These are phyloP conservation scores for Melieria omissa DNA, from an alignment of 2,888 invertebrate species.

Conservation along the genomic window DNA sequence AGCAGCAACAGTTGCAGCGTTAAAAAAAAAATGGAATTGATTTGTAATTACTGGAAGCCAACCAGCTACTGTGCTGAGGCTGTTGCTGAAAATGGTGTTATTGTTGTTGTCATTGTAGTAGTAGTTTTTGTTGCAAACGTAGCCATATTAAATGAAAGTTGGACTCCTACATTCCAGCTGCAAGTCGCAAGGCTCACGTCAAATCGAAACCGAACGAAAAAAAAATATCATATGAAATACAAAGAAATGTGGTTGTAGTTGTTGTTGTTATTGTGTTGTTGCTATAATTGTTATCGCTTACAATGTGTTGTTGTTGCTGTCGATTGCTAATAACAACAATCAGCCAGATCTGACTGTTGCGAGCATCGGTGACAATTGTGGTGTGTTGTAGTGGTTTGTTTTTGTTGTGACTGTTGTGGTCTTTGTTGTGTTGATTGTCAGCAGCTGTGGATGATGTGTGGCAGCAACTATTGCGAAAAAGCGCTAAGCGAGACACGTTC, in stretches of 20 bases:
- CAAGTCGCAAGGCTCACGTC: conserved; percentile 7
- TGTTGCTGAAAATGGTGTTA: background rate
- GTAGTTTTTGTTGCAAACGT: conserved; percentile 5
- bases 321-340: too few species aligned
- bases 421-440: too few species aligned
- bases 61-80: background rate
- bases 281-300: background rate
- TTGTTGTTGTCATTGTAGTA: background rate
- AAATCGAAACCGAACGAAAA: too few species aligned
- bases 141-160: conserved; percentile 64
- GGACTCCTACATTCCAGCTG: conserved; percentile 56
- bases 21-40: background rate
- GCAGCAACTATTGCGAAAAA: conserved; percentile 12
- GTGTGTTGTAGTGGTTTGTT: too few species aligned
- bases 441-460: too few species aligned
- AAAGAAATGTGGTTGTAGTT: background rate
- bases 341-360: too few species aligned
- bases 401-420: too few species aligned
- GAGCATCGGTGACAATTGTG: too few species aligned
- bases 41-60: background rate
- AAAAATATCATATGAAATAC: too few species aligned
- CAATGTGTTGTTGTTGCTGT: too few species aligned
- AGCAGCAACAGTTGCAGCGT: too few species aligned
- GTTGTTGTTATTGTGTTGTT: conserved; percentile 9
- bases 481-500: background rate